Conservation (phyloP, 2,113 vertebrate species). For the Heterotilapia buettikoferi region DNA sequence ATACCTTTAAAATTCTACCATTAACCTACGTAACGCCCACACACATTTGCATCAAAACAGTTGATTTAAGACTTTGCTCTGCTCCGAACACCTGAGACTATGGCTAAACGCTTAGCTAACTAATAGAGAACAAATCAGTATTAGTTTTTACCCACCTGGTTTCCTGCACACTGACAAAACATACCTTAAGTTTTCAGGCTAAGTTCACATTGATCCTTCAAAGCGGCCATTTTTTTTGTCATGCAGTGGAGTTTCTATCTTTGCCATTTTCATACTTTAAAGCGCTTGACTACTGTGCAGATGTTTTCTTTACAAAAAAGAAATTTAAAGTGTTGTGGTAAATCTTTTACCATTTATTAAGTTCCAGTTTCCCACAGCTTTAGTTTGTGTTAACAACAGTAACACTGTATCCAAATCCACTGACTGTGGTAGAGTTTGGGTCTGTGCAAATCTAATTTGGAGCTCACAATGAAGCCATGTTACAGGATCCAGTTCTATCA, state of each 20-base stretch:
- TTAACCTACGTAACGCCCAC: neutral
- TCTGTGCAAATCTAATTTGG: neutral
- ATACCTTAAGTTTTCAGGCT: neutral
- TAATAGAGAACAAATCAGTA: slow-evolving; percentile 1
- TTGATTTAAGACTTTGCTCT: slow-evolving; percentile 9
- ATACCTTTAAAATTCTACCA: neutral
- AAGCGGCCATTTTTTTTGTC: neutral
- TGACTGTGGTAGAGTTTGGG: neutral
- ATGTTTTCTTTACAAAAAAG: neutral
- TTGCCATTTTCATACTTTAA: neutral
- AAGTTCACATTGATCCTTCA: neutral
- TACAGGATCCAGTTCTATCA: neutral
- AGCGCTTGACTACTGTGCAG: neutral
- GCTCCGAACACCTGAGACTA: slow-evolving; percentile 50
- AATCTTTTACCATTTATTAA: neutral
- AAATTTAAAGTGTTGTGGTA: neutral
- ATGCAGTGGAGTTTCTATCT: neutral
- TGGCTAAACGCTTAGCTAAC: slow-evolving; percentile 23
- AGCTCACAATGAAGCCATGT: neutral
- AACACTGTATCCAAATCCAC: neutral
- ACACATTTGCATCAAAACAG: slow-evolving; percentile 1
- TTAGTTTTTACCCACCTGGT: slow-evolving; percentile 2
- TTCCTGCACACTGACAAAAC: neutral
- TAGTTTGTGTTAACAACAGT: neutral
- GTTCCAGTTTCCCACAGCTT: neutral